Base-by-base conservation (phyloP, 2,113 vertebrate species). In the Shinisaurus crocodilurus region DNA sequence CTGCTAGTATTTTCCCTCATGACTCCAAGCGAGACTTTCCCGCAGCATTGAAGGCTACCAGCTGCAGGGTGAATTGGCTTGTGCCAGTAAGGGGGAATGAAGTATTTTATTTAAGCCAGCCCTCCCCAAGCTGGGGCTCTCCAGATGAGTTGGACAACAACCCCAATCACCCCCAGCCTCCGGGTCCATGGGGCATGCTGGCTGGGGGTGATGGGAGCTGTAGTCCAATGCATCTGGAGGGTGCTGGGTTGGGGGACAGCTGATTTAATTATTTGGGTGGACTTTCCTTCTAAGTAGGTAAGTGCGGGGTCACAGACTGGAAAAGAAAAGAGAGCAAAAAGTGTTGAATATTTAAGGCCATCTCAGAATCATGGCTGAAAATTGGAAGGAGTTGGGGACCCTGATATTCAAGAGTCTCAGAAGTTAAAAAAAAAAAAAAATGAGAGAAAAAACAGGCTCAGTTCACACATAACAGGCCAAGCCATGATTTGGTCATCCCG, bases 241-340 rank as follows among this genome's bases (percentile, higher is more conserved):
- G 8, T 10, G 5, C 50, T 10, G 9, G 50, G 50, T 10, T 54
- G 48, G 18, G 1, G 32, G 40, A 54, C 34, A 29, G 13, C 45
- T 80, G 32, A 79, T 32, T 6, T 16, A 32, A 34, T 16, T 25
- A 57, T 74, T 54, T 57, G 29, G 25, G 29, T 27, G 6, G 9
- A 20, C 18, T 25, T 65, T 43, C 9, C 40, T 43, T 77, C 72
- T 25, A 45, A 34, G 6, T 40, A 20, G 18, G 6, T 40, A 20
- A 29, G 54, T n/a, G 40, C 48, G 43, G 37, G 1, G 29, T 76
- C 15, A 9, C 40, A 1, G 37, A 37, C 37, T 2, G 88, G 88
- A 87, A 89, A 90, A 86, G 88, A 88, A 81, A 92, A 86, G 91
- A 86, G 18, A 10, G 20, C 3, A 83, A 89, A 80, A 89, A 75